A percentile compares a stretch with the other conserved stretches of the same genome.
These are phyloP conservation scores for Apoderus coryli DNA, from an alignment of 2,888 invertebrate species.

Conservation along the genomic window DNA sequence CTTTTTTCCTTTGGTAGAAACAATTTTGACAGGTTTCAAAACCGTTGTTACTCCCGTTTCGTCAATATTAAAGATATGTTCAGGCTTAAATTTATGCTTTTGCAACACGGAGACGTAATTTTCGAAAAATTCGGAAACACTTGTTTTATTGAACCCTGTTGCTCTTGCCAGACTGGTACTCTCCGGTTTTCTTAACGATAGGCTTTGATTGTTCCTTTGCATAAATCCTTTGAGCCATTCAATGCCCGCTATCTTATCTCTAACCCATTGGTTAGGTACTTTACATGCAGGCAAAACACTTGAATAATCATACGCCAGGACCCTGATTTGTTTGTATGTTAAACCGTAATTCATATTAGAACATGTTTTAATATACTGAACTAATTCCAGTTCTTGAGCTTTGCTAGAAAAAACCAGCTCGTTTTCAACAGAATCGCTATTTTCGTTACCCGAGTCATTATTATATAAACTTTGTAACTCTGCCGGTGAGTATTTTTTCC, in stretches of 20 bases:
- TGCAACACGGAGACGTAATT: conserved; percentile 5
- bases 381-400: conserved; percentile 10
- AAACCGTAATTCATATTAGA: conserved; percentile 15
- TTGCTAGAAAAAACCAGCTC: too few relatives aligned
- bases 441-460: too few relatives aligned
- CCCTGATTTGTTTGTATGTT: conserved; percentile 13
- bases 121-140: conserved; percentile 7
- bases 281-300: conserved; percentile 7
- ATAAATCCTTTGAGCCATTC: conserved; percentile 15
- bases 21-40: conserved; percentile 11
- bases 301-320: conserved; percentile 14
- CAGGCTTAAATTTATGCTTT: conserved; percentile 8
- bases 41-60: conserved; percentile 13
- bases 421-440: too few relatives aligned
- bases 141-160: conserved; percentile 9
- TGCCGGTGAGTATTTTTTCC: too few relatives aligned
- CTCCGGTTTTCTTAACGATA: conserved; percentile 11
- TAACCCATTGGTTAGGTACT: conserved; percentile 8
- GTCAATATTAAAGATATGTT: conserved; percentile 12
- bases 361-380: conserved; percentile 14
- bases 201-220: conserved; percentile 11
- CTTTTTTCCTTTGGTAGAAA: conserved; percentile 13
- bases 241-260: conserved; percentile 8
- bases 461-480: too few relatives aligned
- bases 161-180: conserved; percentile 9